These are phyloP conservation scores for Drosophila equinoxialis DNA, from an alignment of 1,140 invertebrate species.

Conservation along the genomic window DNA sequence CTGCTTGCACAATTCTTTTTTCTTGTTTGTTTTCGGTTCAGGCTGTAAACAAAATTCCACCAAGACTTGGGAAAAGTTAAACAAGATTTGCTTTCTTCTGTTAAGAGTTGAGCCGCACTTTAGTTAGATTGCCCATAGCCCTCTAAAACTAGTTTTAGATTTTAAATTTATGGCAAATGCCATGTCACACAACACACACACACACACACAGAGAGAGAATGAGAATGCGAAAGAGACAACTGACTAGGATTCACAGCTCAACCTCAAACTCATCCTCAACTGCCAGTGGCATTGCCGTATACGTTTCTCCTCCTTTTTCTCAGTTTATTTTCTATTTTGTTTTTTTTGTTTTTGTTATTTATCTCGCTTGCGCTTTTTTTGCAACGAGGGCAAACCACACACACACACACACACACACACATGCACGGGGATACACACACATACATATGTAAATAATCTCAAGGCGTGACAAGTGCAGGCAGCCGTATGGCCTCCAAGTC, in stretches of 20 bases:
- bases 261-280: conserved; percentile 28
- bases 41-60: not conserved
- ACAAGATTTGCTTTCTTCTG: conserved; percentile 13
- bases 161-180: conserved; percentile 31
- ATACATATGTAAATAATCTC: conserved; percentile 43
- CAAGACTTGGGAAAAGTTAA: conserved; percentile 2
- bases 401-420: conserved; percentile 23
- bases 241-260: conserved; percentile 26
- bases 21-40: not conserved
- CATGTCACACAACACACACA: conserved; percentile 10
- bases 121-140: conserved; percentile 19
- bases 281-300: conserved; percentile 56
- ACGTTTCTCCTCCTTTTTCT: conserved; percentile 15
- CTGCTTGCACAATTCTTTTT: not conserved
- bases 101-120: conserved; percentile 11
- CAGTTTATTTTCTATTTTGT: conserved; percentile 27
- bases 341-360: conserved; percentile 56
- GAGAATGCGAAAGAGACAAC: conserved; percentile 6
- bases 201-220: not conserved
- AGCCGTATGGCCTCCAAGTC: conserved; percentile 50
- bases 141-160: conserved; percentile 29
- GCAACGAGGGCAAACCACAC: conserved; percentile 70
- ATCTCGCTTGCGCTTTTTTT: conserved; percentile 77
- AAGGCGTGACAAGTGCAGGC: conserved; percentile 78
- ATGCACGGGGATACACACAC: conserved; percentile 15